Evolutionary conservation across 2,888 invertebrate species (phyloP), one percentile per base, ranked within the genome.

Genomic region (Drosophila neonasuta): DNA sequence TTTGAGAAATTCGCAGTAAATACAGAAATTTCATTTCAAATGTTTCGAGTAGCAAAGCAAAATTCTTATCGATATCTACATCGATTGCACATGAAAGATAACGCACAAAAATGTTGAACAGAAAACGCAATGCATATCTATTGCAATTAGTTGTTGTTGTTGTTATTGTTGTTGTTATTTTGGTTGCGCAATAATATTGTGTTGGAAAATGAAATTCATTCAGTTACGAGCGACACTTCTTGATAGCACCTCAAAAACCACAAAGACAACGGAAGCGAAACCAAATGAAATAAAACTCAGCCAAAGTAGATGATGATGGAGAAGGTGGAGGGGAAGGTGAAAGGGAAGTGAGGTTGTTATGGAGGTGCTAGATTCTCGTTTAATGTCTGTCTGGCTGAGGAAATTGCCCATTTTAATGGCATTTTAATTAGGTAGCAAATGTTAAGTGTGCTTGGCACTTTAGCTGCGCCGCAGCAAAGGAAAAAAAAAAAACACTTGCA

Each of bases 351-450:
- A n/a, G 24, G 29, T 10, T 1, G 13, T 30, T 41, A 32, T 39
- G 15, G 15, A 46, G 72, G 52, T 42, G 55, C 13, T 42, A 41
- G 2, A 30, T 44, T 10, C 34, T 42, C 46, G 30, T 66, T 57
- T 56, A 13, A 57, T 51, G 45, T 15, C 11, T 46, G 71, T 42
- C 48, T 41, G 8, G 54, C 32, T 24, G 8, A 56, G 68, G 79
- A 64, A 80, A 65, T 68, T 65, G 59, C 52, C 54, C 60, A 50
- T 57, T 79, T 68, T 71, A 76, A 76, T 68, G 63, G 64, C 34
- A 54, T 68, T 79, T 73, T 79, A 85, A 81, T 85, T 77, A 79
- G 79, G 62, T 48, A 55, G 51, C 65, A 59, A 64, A 45, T 63
- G 64, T 48, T 62, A 61, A 75, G 61, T 59, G 57, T 50, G 20